These are phyloP conservation scores for Apaloderma vittatum DNA, from an alignment of 2,113 vertebrate species.

Conservation along the genomic window DNA sequence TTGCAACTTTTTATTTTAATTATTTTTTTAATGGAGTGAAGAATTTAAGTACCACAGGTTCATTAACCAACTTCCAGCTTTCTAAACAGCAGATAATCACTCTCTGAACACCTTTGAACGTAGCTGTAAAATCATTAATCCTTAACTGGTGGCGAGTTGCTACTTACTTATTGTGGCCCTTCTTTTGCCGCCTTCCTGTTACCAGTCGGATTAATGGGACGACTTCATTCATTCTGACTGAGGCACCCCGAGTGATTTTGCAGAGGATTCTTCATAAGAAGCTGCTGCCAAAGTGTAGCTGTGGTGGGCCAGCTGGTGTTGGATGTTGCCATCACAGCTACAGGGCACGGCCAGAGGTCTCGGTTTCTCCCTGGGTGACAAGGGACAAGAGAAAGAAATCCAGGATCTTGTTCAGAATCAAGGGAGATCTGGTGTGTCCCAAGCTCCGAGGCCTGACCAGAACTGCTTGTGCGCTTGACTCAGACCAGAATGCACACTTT, in stretches of 20 bases:
- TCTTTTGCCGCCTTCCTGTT: background rate
- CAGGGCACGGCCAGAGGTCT: background rate
- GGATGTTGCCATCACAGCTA: rapidly evolving
- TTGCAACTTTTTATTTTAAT: background rate
- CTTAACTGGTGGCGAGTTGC: background rate
- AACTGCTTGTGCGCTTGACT: background rate
- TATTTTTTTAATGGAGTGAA: background rate
- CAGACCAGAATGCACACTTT: background rate
- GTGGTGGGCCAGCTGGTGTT: rapidly evolving
- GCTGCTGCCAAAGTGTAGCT: rapidly evolving
- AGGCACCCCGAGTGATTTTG: background rate
- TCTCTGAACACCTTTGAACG: background rate
- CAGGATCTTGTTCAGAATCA: background rate
- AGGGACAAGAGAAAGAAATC: background rate
- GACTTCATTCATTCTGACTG: background rate
- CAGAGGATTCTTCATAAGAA: background rate
- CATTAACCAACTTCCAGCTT: background rate
- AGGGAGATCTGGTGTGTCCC: background rate
- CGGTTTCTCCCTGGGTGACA: background rate
- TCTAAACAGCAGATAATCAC: background rate
- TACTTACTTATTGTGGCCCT: background rate
- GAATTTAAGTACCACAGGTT: background rate
- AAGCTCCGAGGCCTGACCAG: background rate
- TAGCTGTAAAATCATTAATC: background rate
- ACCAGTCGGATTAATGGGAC: background rate